Percentiles rank a stretch among this genome's conserved stretches.
Conservation (phyloP, 2,797 vertebrate genomes). For the Scyliorhinus canicula region DNA sequence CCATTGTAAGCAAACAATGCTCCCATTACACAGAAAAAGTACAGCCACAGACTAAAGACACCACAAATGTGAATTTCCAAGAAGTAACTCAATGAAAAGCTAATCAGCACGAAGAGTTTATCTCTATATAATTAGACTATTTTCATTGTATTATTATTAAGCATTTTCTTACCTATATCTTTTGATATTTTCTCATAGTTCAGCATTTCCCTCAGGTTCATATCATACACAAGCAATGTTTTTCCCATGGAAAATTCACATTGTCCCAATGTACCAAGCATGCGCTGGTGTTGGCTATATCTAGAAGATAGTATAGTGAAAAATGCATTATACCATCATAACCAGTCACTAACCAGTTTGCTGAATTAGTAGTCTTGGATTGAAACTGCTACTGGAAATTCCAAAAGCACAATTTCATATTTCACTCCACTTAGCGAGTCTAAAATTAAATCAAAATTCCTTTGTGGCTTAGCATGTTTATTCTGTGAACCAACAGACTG, state of each 20-base stretch:
- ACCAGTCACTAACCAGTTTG: not conserved
- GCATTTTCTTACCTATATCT: constrained; percentile 74
- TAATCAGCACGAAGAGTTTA: not conserved
- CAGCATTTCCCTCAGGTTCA: constrained; percentile 98
- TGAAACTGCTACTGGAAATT: not conserved
- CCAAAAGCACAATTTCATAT: not conserved
- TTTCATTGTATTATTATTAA: not conserved
- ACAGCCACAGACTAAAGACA: not conserved
- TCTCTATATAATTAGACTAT: not conserved
- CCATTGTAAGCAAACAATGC: not conserved
- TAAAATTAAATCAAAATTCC: not conserved
- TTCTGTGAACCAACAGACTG: not conserved
- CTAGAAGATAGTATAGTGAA: constrained; percentile 51
- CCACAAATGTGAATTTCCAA: not conserved
- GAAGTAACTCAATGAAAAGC: not conserved
- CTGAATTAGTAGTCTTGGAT: not conserved
- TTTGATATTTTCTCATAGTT: constrained; percentile 93
- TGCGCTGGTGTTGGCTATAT: constrained; percentile 88
- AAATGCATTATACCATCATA: not conserved
- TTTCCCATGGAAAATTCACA: constrained; percentile 98
- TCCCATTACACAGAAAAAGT: not conserved
- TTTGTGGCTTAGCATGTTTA: not conserved
- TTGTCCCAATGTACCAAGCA: constrained; percentile 85
- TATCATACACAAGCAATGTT: constrained; percentile 91
- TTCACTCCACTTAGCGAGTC: not conserved